Evolutionary conservation across 2,888 invertebrate species (phyloP).

Genomic region (Adela reaumurella): DNA sequence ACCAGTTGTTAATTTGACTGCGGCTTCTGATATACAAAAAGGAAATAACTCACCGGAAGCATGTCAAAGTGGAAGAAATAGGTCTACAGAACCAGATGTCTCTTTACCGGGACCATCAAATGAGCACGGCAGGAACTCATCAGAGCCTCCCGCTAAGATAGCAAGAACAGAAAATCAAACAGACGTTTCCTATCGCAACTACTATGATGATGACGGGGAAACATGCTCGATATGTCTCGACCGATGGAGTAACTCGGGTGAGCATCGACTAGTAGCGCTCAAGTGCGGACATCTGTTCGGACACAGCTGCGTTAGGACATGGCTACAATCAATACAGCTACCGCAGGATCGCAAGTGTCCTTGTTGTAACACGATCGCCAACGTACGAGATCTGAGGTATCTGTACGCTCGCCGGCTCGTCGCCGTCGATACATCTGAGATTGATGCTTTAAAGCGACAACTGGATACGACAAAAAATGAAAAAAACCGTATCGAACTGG

Average conservation of each 20-base stretch:
- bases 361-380: slow-evolving; percentile 78
- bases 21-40: too few species aligned
- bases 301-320: slow-evolving; percentile 69
- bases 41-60: too few species aligned
- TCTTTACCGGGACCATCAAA: too few species aligned
- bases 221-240: slow-evolving; percentile 88
- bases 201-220: slow-evolving; percentile 62
- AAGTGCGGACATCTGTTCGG: slow-evolving; percentile 95
- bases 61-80: too few species aligned
- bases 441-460: slow-evolving; percentile 62
- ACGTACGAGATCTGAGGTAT: slow-evolving; percentile 65
- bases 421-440: slow-evolving; percentile 75
- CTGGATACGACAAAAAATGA: slow-evolving; percentile 56
- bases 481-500: slow-evolving; percentile 57
- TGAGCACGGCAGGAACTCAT: too few species aligned
- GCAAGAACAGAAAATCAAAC: not conserved
- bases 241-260: slow-evolving; percentile 80
- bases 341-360: slow-evolving; percentile 71
- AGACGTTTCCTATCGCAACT: not conserved
- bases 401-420: slow-evolving; percentile 76
- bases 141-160: not conserved
- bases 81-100: too few species aligned
- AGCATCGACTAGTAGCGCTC: slow-evolving; percentile 80
- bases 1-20: too few species aligned
- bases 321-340: slow-evolving; percentile 61